These are phyloP conservation scores for Raja brachyura DNA, from an alignment of 2,113 vertebrate species.

Conservation along the genomic window DNA sequence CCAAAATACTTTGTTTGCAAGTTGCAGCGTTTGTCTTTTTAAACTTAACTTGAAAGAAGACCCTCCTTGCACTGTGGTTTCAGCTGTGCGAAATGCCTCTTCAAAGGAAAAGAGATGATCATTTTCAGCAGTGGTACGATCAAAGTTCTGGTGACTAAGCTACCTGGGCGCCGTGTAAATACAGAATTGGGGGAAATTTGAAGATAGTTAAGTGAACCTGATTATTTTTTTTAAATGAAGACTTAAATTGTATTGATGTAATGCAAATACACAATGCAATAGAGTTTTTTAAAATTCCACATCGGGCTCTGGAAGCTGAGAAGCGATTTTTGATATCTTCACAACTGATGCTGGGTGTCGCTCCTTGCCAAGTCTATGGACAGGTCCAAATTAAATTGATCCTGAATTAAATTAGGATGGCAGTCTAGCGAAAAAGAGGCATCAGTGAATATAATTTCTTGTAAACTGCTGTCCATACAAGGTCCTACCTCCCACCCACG, in stretches of 20 bases:
- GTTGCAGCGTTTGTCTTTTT: constrained; percentile 7
- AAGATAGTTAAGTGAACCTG: background rate
- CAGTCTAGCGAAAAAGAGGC: background rate
- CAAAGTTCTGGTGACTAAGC: background rate
- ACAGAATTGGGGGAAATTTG: background rate
- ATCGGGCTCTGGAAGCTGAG: background rate
- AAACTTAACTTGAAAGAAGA: background rate
- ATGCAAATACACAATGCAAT: background rate
- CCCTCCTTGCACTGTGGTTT: background rate
- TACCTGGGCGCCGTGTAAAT: background rate
- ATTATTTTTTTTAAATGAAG: background rate
- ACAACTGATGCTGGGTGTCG: background rate
- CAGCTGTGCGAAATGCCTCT: background rate
- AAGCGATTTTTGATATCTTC: background rate
- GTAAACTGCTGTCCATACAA: too few species aligned
- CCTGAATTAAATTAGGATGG: background rate
- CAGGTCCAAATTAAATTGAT: background rate
- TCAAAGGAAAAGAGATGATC: background rate
- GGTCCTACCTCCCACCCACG: too few species aligned
- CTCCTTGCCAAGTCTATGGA: background rate
- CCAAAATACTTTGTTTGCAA: constrained; percentile 1
- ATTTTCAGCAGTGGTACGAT: background rate
- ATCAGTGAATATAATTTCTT: background rate
- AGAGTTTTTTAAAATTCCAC: background rate
- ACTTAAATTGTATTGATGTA: background rate